phyloP scores from a whole-genome alignment of 2,797 vertebrate species.

The Bradypus variegatus region DNA sequence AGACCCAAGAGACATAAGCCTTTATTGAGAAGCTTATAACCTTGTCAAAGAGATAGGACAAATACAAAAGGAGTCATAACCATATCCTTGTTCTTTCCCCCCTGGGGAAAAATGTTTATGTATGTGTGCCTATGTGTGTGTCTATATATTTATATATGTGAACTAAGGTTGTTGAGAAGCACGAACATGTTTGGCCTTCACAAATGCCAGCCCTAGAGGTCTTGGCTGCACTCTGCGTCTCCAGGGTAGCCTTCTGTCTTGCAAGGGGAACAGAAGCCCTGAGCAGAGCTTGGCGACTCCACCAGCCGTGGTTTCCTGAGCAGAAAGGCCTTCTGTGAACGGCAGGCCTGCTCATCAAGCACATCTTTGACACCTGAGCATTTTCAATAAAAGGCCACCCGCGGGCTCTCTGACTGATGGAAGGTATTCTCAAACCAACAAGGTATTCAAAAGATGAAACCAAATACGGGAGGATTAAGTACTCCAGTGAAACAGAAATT shows the following conservation, averaged over 20 bases:
- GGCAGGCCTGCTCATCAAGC: not conserved
- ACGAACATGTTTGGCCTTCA: accelerated
- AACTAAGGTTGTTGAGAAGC: not conserved
- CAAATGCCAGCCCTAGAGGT: accelerated
- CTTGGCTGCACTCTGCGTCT: accelerated
- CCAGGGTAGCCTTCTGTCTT: not conserved
- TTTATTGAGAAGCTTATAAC: not conserved
- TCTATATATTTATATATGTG: no score
- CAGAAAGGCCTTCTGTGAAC: not conserved
- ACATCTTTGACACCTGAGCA: accelerated
- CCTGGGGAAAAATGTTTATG: no score
- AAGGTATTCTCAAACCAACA: conserved; percentile 32
- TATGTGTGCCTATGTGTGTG: no score
- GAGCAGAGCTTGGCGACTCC: accelerated
- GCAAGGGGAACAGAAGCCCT: accelerated
- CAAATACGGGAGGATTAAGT: conserved; percentile 50
- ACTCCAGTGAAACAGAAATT: conserved; percentile 57
- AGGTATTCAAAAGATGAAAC: conserved; percentile 43
- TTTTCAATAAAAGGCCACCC: not conserved
- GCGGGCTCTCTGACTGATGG: not conserved
- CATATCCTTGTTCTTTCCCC: not conserved
- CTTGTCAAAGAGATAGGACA: not conserved
- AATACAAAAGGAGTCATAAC: not conserved
- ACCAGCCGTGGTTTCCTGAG: not conserved
- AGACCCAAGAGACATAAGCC: not conserved